A percentile compares a stretch with the other conserved stretches of the same genome.
phyloP scores from a whole-genome alignment of 2,888 invertebrate species.

The Argyresthia goedartella region DNA sequence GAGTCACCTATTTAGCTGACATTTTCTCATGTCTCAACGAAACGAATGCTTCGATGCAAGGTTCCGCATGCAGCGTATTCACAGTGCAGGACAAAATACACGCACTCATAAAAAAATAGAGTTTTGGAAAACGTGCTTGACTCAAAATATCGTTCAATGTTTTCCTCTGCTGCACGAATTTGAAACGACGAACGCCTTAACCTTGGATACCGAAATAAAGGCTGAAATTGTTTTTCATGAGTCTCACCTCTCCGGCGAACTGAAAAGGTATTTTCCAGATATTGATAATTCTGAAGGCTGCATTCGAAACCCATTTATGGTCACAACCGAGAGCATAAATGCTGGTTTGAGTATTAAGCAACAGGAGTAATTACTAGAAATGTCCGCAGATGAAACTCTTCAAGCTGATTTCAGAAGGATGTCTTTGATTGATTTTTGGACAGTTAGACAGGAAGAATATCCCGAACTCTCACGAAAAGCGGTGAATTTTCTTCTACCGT shows the following conservation, averaged over 20 bases:
- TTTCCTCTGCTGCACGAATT: background rate
- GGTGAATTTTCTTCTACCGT: background rate
- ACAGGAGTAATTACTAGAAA: background rate
- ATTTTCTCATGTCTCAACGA: constrained; percentile 11
- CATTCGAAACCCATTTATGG: too few relatives aligned
- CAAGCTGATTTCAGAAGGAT: background rate
- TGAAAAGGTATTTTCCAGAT: too few relatives aligned
- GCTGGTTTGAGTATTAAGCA: too few relatives aligned
- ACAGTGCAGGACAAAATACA: background rate
- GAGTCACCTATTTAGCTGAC: constrained; percentile 11
- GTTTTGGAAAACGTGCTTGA: background rate
- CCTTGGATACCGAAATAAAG: background rate
- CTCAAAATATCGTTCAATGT: background rate
- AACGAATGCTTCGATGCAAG: constrained; percentile 10
- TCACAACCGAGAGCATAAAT: too few relatives aligned
- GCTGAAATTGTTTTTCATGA: too few relatives aligned
- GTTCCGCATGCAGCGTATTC: constrained; percentile 4
- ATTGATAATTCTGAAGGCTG: too few relatives aligned
- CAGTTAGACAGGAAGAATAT: background rate
- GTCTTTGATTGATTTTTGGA: background rate
- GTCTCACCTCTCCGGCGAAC: too few relatives aligned
- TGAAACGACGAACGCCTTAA: background rate
- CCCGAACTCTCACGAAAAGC: background rate
- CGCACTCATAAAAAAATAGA: too few relatives aligned
- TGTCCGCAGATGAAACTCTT: background rate